Percentiles rank a stretch among this genome's conserved stretches.
Conservation (phyloP, 2,113 vertebrate genomes). For the Apaloderma vittatum region DNA sequence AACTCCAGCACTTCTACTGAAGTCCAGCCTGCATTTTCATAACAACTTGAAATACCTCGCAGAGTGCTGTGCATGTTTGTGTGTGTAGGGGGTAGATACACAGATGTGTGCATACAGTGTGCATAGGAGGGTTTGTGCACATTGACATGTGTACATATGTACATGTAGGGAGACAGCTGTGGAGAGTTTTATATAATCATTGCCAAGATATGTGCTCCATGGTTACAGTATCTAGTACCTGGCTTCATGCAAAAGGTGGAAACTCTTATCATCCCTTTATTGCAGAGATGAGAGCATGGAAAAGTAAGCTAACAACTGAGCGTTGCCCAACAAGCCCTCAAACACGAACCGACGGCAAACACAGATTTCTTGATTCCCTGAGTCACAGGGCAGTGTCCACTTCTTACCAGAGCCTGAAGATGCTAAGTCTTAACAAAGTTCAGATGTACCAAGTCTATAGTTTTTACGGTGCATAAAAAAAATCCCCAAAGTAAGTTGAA, state of each 20-base stretch:
- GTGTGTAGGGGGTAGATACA: fast-evolving
- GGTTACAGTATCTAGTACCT: neutral
- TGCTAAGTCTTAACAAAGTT: neutral
- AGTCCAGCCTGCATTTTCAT: neutral
- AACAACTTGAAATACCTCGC: neutral
- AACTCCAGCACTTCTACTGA: neutral
- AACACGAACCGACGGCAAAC: fast-evolving
- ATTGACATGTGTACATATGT: fast-evolving
- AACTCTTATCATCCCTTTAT: neutral
- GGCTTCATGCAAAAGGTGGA: neutral
- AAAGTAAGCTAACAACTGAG: neutral
- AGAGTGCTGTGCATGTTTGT: neutral
- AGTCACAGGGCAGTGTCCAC: neutral
- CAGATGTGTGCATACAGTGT: neutral
- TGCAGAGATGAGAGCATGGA: neutral
- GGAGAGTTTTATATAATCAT: neutral
- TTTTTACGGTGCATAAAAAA: neutral
- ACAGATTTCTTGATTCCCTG: neutral
- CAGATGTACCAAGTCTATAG: neutral
- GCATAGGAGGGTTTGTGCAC: neutral
- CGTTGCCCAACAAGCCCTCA: neutral
- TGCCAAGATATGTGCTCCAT: neutral
- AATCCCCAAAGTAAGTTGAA: neutral
- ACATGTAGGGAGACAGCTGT: neutral
- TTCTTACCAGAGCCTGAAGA: neutral